Conservation (phyloP, 2,888 invertebrate species). For the Tinea trinotella region DNA sequence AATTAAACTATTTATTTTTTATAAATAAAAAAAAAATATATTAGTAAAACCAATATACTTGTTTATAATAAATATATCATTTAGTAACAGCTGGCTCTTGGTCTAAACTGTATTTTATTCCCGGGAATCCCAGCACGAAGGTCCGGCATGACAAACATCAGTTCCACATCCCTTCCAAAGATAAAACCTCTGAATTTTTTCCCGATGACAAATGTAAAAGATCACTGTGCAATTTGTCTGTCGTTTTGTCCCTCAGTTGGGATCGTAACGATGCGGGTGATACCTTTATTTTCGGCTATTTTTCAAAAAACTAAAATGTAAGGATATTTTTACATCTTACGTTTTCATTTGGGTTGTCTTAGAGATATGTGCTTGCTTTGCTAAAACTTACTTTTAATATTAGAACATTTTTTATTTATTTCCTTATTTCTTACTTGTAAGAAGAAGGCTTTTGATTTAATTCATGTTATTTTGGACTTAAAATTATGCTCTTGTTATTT, state of each 20-base stretch:
- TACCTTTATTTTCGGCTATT: constrained; percentile 14
- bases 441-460: too few relatives aligned
- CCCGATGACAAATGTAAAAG: constrained; percentile 17
- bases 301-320: constrained; percentile 13
- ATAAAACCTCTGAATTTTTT: constrained; percentile 17
- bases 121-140: constrained; percentile 2
- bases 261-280: constrained; percentile 11
- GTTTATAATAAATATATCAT: too few relatives aligned
- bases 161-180: constrained; percentile 17
- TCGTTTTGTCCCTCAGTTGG: background rate
- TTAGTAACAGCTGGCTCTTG: too few relatives aligned
- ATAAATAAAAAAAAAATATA: too few relatives aligned
- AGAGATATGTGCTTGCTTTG: too few relatives aligned
- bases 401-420: too few relatives aligned
- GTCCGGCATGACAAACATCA: constrained; percentile 18
- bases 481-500: too few relatives aligned
- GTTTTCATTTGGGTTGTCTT: background rate
- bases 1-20: too few relatives aligned
- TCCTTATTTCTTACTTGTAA: too few relatives aligned
- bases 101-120: constrained; percentile 7
- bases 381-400: too few relatives aligned
- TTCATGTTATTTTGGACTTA: too few relatives aligned
- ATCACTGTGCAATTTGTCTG: constrained; percentile 17
- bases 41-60: too few relatives aligned
- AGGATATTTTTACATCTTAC: background rate